Evolutionary conservation across 2,113 vertebrate species (phyloP).

Genomic region (Crotalus viridis): DNA sequence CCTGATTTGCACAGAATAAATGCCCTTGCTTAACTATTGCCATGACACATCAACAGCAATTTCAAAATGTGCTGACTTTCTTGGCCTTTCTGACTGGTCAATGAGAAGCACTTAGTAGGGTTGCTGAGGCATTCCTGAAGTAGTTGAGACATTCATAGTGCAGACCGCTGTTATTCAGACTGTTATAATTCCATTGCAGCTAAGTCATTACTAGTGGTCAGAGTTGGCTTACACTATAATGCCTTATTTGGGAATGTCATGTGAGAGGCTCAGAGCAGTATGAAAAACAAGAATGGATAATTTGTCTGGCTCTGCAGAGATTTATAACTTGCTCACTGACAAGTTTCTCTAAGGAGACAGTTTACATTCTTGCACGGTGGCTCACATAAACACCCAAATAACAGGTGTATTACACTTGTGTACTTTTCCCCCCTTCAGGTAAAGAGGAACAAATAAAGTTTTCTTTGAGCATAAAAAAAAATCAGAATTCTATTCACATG

Average conservation of each 20-base stretch:
- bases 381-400: conserved; percentile 62
- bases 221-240: conserved; percentile 85
- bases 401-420: conserved; percentile 65
- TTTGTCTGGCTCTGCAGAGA: conserved; percentile 88
- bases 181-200: conserved; percentile 94
- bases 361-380: conserved; percentile 59
- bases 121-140: conserved; percentile 74
- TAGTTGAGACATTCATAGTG: conserved; percentile 71
- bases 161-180: conserved; percentile 82
- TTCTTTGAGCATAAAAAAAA: conserved; percentile 40
- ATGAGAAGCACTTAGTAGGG: conserved; percentile 67
- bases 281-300: conserved; percentile 80
- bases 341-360: conserved; percentile 81
- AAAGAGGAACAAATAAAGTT: conserved; percentile 51
- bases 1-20: conserved; percentile 39
- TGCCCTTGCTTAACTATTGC: conserved; percentile 58
- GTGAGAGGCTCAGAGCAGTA: conserved; percentile 91
- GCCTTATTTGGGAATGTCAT: conserved; percentile 99
- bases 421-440: conserved; percentile 62
- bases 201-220: conserved; percentile 96
- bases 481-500: conserved; percentile 40
- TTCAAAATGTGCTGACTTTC: conserved; percentile 67
- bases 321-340: conserved; percentile 81
- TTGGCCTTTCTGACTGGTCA: conserved; percentile 63
- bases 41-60: conserved; percentile 67